Conservation (phyloP, 2,113 vertebrate genomes). For the Etheostoma spectabile region DNA sequence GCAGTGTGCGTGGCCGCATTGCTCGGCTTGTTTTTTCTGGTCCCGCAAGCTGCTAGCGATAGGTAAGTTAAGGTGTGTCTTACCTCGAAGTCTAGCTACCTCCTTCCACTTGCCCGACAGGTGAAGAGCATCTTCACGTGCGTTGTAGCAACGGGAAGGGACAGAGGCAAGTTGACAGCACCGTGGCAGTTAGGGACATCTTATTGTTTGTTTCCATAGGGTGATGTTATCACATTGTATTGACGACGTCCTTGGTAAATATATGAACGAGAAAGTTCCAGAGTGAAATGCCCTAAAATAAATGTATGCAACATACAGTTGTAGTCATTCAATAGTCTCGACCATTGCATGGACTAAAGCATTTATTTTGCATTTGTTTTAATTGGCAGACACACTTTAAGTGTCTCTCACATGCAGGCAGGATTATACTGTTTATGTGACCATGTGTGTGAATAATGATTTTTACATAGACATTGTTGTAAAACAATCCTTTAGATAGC, state of each 20-base stretch:
- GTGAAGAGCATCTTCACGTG: not conserved
- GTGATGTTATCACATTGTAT: not conserved
- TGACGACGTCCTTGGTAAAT: not conserved
- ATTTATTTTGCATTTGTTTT: not conserved
- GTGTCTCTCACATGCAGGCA: not conserved
- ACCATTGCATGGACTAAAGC: not conserved
- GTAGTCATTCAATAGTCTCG: not conserved
- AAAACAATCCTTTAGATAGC: not conserved
- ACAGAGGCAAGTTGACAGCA: not conserved
- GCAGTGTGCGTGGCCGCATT: conserved; percentile 26
- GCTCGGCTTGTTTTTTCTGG: conserved; percentile 82
- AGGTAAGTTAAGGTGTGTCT: conserved; percentile 67
- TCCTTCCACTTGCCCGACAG: not conserved
- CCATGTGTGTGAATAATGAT: not conserved
- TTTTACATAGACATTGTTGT: not conserved
- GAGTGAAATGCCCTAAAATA: not conserved
- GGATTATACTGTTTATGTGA: not conserved
- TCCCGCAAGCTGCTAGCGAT: conserved; percentile 66
- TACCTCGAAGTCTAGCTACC: not conserved
- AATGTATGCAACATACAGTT: not conserved
- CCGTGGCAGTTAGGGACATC: not conserved
- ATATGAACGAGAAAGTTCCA: not conserved
- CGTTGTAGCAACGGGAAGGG: too few species aligned
- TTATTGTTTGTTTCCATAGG: not conserved
- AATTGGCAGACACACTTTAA: not conserved